Base-by-base conservation (phyloP, 2,797 vertebrate genomes). In the Siniperca undulata region DNA sequence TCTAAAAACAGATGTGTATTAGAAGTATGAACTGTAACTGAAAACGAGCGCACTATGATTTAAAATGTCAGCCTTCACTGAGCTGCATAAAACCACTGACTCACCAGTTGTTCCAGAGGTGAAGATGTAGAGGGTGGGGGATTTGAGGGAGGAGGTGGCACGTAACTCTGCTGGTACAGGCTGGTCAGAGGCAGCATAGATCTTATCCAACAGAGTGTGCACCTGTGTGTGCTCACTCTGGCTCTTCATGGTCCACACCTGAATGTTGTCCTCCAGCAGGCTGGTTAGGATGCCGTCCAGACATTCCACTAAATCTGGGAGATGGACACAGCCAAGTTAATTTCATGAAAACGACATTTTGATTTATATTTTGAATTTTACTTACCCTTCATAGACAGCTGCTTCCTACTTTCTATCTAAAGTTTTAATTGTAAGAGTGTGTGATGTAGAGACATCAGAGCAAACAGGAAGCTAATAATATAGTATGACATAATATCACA, bases 31-130 rank as follows among this genome's bases (percentile, higher is more conserved):
- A 13, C 16, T 20, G 16, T 16, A 11, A 38, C 6, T 66, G n/a
- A 42, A 38, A 68, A 44, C n/a, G 7, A 22, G 20, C 19, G 8
- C 12, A 42, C n/a, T 27, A 3, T 2, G 14, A 27, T 46, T 19
- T 19, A 13, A 53, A n/a, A 36, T 9, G 20, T 61, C 46, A n/a
- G 10, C 71, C 5, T 4, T 44, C 22, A 1, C 20, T 36, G 60
- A 65, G 20, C 46, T 44, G 19, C 9, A 36, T 3, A 40, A 40
- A 62, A 7, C 3, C 13, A 16, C 7, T 55, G 3, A 79, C 93
- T 84, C 73, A 98, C 98, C 97, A 0, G 97, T 98, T 30, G 98
- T 98, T 48, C 98, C 98, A 0, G 98, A 99, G 48, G 98, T 99
- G 91, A 98, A 99, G 93, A 99, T 98, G 95, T 97, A 99, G 50